Evolutionary conservation across 2,113 vertebrate species (phyloP).

Genomic region (Myotis lucifugus): DNA sequence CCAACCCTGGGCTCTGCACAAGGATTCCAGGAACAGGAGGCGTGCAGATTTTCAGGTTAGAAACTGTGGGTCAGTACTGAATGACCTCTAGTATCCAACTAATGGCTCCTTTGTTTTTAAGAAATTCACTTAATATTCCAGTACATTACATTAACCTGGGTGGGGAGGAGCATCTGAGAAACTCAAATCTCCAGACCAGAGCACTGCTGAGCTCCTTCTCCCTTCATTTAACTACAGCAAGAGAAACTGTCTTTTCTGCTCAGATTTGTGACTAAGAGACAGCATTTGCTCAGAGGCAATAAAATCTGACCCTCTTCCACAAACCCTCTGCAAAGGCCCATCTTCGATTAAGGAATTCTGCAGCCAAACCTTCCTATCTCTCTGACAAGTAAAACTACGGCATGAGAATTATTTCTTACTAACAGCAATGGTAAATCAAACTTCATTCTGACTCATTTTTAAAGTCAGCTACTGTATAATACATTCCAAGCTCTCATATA

Average conservation of each 20-base stretch:
- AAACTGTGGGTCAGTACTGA: neutral
- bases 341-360: neutral
- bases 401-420: neutral
- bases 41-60: neutral
- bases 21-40: neutral
- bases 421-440: neutral
- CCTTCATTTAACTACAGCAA: neutral
- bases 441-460: slow-evolving; percentile 3
- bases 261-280: neutral
- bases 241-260: neutral
- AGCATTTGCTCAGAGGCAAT: neutral
- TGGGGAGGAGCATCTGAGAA: neutral
- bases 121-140: neutral
- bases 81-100: neutral
- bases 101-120: neutral
- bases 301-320: neutral
- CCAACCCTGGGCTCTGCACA: neutral
- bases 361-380: neutral
- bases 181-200: neutral
- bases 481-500: neutral
- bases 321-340: neutral
- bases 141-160: neutral
- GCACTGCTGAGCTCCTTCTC: neutral
- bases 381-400: neutral
- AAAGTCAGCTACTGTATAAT: neutral